These are phyloP conservation scores for Urosaurus nigricauda DNA, from an alignment of 2,797 vertebrate species.

Conservation along the genomic window DNA sequence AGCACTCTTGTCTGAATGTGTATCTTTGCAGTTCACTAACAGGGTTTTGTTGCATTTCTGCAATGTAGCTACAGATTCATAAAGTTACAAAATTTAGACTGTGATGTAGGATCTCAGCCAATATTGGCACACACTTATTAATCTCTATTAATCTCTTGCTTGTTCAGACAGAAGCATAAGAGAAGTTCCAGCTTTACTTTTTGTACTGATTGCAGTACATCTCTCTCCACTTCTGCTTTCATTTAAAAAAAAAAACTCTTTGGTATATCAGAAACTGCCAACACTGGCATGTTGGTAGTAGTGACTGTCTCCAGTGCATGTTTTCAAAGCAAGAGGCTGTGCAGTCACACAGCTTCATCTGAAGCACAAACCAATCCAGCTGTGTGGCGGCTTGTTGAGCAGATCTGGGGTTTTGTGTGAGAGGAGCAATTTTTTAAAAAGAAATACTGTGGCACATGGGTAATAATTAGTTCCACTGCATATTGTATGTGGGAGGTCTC, in stretches of 20 bases:
- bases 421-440: background rate
- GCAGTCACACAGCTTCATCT: background rate
- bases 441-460: slow-evolving; percentile 2
- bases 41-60: too few relatives aligned
- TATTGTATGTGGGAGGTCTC: background rate
- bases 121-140: too few relatives aligned
- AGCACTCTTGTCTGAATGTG: too few relatives aligned
- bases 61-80: too few relatives aligned
- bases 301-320: background rate
- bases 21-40: too few relatives aligned
- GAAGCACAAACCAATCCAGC: background rate
- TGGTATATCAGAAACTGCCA: slow-evolving; percentile 12
- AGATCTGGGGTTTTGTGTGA: background rate
- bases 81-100: too few relatives aligned
- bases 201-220: too few relatives aligned
- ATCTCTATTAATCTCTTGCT: background rate
- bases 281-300: background rate
- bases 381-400: slow-evolving; percentile 26
- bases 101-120: too few relatives aligned
- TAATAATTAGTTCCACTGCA: slow-evolving; percentile 66
- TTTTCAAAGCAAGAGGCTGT: accelerated
- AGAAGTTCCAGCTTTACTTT: background rate
- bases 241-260: background rate
- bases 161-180: background rate
- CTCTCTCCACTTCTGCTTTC: accelerated